Percentiles rank a stretch among this genome's conserved stretches.
Evolutionary conservation across 2,797 vertebrate genomes (phyloP).

Genomic region (Octomys mimax): DNA sequence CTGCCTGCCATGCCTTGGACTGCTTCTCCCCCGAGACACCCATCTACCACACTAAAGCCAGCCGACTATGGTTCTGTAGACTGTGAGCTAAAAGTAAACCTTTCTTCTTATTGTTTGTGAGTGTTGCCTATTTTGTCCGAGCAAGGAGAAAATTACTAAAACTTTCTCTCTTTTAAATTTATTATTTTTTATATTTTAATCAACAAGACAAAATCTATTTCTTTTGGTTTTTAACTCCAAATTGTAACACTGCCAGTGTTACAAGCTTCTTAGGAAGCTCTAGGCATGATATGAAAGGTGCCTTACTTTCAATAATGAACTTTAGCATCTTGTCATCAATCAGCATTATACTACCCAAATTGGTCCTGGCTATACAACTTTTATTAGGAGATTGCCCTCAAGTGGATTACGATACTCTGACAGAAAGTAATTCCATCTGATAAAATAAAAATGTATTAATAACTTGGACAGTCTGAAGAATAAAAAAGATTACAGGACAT

Average conservation of each 20-base stretch:
- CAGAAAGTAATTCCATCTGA: not conserved
- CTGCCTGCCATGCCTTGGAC: not conserved
- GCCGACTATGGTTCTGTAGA: not conserved
- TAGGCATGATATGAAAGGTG: not conserved
- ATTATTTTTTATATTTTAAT: not conserved
- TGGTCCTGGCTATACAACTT: not conserved
- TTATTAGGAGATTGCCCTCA: not conserved
- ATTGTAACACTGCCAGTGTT: not conserved
- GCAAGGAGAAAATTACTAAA: not conserved
- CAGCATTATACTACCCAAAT: not conserved
- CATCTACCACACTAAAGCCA: not conserved
- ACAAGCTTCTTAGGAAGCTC: not conserved
- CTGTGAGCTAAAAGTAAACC: not conserved
- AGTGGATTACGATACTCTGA: not conserved
- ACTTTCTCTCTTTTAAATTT: not conserved
- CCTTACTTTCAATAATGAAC: not conserved
- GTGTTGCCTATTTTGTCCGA: not conserved
- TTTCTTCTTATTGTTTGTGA: not conserved
- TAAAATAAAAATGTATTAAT: not conserved
- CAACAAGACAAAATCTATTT: not conserved
- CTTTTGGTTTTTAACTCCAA: not conserved
- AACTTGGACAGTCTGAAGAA: not conserved
- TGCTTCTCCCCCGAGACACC: not conserved
- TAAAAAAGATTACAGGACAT: not conserved
- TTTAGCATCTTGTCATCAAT: not conserved